Evolutionary conservation across 1,140 invertebrate genomes (phyloP).

Genomic region (Glossosoma conforme): DNA sequence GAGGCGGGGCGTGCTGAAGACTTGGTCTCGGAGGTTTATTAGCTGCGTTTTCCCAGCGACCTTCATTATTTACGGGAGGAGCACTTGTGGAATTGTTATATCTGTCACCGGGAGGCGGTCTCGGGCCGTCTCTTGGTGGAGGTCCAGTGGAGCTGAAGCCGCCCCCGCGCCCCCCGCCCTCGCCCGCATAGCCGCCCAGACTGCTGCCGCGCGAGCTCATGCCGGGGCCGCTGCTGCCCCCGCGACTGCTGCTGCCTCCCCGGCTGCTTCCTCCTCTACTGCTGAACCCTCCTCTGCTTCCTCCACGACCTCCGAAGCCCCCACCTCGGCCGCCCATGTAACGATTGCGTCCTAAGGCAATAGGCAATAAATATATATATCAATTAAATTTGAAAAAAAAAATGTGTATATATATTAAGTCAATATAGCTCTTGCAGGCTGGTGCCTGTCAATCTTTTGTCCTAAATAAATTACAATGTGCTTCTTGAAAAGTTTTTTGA

Average conservation of each 20-base stretch:
- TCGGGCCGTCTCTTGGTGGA: background rate
- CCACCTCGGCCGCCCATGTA: slow-evolving; percentile 30
- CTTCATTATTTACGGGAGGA: background rate
- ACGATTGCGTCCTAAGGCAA: slow-evolving; percentile 24
- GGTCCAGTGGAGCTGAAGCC: slow-evolving; percentile 21
- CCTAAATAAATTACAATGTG: too few relatives aligned
- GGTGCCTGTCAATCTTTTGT: too few relatives aligned
- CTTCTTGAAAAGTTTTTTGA: too few relatives aligned
- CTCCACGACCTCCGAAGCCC: slow-evolving; percentile 2
- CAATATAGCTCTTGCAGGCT: too few relatives aligned
- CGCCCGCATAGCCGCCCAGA: slow-evolving; percentile 24
- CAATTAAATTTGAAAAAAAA: too few relatives aligned
- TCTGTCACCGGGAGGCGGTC: background rate
- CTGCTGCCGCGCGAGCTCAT: slow-evolving; percentile 27
- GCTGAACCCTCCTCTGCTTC: background rate
- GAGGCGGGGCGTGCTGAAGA: background rate
- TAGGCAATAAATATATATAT: too few relatives aligned
- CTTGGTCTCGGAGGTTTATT: background rate
- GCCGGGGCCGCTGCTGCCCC: slow-evolving; percentile 11
- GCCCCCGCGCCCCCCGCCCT: slow-evolving; percentile 25
- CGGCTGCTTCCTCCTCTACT: slow-evolving; percentile 2
- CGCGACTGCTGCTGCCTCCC: slow-evolving; percentile 5
- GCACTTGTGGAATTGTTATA: background rate
- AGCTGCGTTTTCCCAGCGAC: background rate
- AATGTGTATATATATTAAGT: too few relatives aligned